Evolutionary conservation across 2,888 invertebrate genomes (phyloP).

Genomic region (Galerucella calmariensis): DNA sequence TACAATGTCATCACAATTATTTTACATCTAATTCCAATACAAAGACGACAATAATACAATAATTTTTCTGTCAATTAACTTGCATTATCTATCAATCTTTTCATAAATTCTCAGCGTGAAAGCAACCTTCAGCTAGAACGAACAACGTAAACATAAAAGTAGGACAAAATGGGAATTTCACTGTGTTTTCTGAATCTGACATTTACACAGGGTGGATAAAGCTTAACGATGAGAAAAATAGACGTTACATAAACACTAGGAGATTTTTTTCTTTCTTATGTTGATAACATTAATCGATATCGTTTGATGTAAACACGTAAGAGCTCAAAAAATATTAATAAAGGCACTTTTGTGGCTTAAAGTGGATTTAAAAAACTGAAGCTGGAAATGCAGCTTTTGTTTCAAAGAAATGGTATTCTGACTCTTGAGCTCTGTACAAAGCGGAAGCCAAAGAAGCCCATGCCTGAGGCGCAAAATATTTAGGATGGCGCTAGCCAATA

Average conservation of each 20-base stretch:
- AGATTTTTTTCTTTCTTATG: too few species aligned
- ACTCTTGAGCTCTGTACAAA: too few species aligned
- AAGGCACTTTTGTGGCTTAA: too few species aligned
- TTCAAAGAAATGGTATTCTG: too few species aligned
- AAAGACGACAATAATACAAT: constrained; percentile 8
- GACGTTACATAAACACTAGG: background rate
- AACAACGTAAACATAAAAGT: constrained; percentile 26
- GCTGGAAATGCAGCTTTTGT: too few species aligned
- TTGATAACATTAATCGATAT: too few species aligned
- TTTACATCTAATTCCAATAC: constrained; percentile 3
- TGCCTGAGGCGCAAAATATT: too few species aligned
- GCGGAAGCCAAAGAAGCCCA: too few species aligned
- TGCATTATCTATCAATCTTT: constrained; percentile 18
- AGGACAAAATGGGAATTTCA: constrained; percentile 25
- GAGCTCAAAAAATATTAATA: too few species aligned
- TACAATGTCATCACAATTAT: constrained; percentile 16
- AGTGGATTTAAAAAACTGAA: too few species aligned
- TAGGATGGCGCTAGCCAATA: too few species aligned
- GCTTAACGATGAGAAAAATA: background rate
- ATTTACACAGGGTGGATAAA: background rate
- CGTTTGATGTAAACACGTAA: too few species aligned
- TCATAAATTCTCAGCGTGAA: constrained; percentile 21
- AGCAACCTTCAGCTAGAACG: constrained; percentile 11
- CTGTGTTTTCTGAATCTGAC: constrained; percentile 17
- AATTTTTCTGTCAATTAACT: constrained; percentile 20